Percentiles rank a stretch among this genome's conserved stretches.
phyloP scores from a whole-genome alignment of 1,140 invertebrate genomes.

The Kradibia gibbosae region DNA sequence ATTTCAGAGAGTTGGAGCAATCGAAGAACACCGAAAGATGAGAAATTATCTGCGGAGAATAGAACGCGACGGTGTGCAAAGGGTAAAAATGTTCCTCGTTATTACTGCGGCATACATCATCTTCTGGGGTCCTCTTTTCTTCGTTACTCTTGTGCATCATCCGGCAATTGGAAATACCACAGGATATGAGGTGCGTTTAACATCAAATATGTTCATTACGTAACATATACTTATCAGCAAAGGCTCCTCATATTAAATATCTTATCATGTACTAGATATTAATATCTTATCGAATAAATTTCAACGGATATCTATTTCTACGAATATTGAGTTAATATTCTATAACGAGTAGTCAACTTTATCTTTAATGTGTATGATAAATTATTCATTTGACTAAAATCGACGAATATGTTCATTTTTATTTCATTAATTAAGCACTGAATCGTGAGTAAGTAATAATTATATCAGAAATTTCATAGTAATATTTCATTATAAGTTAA shows the following conservation, averaged over 20 bases:
- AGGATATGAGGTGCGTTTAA: conserved; percentile 77
- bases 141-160: conserved; percentile 84
- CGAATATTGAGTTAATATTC: too few species aligned
- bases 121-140: conserved; percentile 91
- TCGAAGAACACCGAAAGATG: conserved; percentile 83
- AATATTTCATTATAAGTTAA: neutral
- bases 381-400: too few species aligned
- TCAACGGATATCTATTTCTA: too few species aligned
- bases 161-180: conserved; percentile 80
- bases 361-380: too few species aligned
- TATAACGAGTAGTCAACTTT: too few species aligned
- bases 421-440: too few species aligned
- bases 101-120: conserved; percentile 88
- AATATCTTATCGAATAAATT: too few species aligned
- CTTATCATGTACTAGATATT: too few species aligned
- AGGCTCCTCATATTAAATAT: too few species aligned
- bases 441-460: too few species aligned
- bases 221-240: neutral
- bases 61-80: conserved; percentile 83
- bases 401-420: too few species aligned
- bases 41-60: conserved; percentile 84
- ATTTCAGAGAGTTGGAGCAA: conserved; percentile 70
- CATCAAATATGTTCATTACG: neutral
- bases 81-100: conserved; percentile 88
- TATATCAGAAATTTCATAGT: too few species aligned